Evolutionary conservation across 2,797 vertebrate species (phyloP).

Genomic region (Buceros bicornis): DNA sequence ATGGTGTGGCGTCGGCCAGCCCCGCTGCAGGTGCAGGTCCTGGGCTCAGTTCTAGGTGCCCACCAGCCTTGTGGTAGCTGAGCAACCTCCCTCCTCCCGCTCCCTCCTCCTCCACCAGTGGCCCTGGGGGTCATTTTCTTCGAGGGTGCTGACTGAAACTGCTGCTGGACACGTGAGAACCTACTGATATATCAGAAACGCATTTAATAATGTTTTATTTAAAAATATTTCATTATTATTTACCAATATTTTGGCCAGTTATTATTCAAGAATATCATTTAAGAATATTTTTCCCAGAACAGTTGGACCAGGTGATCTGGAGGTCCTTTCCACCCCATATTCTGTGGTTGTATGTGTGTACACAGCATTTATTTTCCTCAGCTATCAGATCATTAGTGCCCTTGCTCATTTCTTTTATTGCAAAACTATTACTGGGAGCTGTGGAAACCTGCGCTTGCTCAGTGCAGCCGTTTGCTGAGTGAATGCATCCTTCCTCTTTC

Average conservation of each 20-base stretch:
- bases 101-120: too few species aligned
- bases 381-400: not conserved
- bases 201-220: not conserved
- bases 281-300: not conserved
- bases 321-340: not conserved
- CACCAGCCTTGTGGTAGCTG: too few species aligned
- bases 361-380: not conserved
- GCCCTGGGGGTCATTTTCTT: too few species aligned
- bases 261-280: not conserved
- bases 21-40: not conserved
- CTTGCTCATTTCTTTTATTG: not conserved
- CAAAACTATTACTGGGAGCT: not conserved
- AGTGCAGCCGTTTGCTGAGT: not conserved
- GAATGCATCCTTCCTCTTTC: not conserved
- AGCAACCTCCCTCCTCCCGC: too few species aligned
- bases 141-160: too few species aligned
- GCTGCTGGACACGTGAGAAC: not conserved
- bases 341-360: not conserved
- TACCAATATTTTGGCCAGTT: too few species aligned
- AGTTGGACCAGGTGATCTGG: not conserved
- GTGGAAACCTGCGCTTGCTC: not conserved
- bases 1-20: fast-evolving
- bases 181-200: not conserved
- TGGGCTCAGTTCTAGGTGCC: too few species aligned
- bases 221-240: not conserved